A percentile compares a stretch with the other conserved stretches of the same genome.
phyloP scores from a whole-genome alignment of 2,797 vertebrate species.

The Remorina albescens region DNA sequence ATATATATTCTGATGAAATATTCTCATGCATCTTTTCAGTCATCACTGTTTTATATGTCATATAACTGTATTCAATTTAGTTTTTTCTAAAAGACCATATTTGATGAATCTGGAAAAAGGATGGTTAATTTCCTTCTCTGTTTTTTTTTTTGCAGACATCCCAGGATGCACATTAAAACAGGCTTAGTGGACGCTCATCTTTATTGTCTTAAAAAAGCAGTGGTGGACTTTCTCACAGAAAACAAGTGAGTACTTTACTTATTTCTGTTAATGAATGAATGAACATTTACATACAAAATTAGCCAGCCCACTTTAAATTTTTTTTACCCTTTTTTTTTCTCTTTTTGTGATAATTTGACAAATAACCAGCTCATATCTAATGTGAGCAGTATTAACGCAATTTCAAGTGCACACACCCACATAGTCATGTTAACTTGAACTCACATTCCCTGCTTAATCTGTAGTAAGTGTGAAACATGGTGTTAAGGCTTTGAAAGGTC shows the following conservation, averaged over 20 bases:
- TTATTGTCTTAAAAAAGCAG: constrained; percentile 96
- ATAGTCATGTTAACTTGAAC: constrained; percentile 37
- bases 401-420: not conserved
- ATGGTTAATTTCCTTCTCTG: not conserved
- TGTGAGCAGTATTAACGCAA: not conserved
- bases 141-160: constrained; percentile 85
- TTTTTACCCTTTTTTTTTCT: too few relatives aligned
- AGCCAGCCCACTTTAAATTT: not conserved
- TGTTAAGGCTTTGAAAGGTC: constrained; percentile 70
- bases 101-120: constrained; percentile 2
- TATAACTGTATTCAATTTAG: not conserved
- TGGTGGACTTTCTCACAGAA: constrained; percentile 91
- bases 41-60: not conserved
- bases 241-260: constrained; percentile 81
- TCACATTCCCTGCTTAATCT: constrained; percentile 55
- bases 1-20: not conserved
- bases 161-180: constrained; percentile 94
- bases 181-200: constrained; percentile 96
- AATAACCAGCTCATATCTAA: not conserved
- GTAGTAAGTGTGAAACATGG: constrained; percentile 65
- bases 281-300: not conserved
- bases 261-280: not conserved
- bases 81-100: not conserved
- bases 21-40: not conserved
- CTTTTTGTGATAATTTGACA: not conserved